A percentile compares a stretch with the other conserved stretches of the same genome.
Evolutionary conservation across 1,140 invertebrate species (phyloP).

Genomic region (Pachyrhynchus sulphureomaculatus): DNA sequence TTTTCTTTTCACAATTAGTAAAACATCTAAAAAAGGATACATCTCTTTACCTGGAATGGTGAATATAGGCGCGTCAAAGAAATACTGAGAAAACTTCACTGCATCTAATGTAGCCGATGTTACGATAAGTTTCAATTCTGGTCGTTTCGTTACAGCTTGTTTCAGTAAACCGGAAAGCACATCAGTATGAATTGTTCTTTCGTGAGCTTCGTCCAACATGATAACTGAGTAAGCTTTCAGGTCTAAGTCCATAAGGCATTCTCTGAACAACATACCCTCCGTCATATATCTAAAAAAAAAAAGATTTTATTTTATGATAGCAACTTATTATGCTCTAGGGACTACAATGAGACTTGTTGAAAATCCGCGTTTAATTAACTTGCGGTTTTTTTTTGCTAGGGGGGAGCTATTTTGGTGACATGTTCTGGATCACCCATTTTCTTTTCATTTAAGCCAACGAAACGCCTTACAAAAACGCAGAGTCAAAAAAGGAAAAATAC

Average conservation of each 20-base stretch:
- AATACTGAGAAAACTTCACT: conserved; percentile 98
- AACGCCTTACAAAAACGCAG: too few relatives aligned
- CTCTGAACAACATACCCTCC: conserved; percentile 97
- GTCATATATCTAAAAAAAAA: conserved; percentile 81
- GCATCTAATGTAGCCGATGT: conserved; percentile 98
- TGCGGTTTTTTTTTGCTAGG: too few relatives aligned
- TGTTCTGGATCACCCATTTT: too few relatives aligned
- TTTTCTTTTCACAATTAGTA: too few relatives aligned
- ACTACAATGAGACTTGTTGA: too few relatives aligned
- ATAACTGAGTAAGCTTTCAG: conserved; percentile 92
- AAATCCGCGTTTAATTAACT: too few relatives aligned
- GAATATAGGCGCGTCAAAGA: conserved; percentile 93
- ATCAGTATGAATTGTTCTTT: conserved; percentile 97
- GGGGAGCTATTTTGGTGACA: too few relatives aligned
- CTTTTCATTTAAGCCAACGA: too few relatives aligned
- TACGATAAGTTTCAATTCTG: conserved; percentile 96
- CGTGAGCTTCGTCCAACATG: conserved; percentile 99
- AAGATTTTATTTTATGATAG: background rate
- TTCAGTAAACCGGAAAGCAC: conserved; percentile 94
- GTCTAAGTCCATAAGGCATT: conserved; percentile 90
- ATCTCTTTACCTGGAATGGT: conserved; percentile 93
- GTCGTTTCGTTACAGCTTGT: conserved; percentile 85
- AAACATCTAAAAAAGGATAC: too few relatives aligned
- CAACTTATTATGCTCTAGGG: background rate
- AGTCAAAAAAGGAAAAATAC: too few relatives aligned